Percentiles rank a stretch among this genome's conserved stretches.
phyloP scores from a whole-genome alignment of 2,113 vertebrate genomes.

The Arizona elegans region DNA sequence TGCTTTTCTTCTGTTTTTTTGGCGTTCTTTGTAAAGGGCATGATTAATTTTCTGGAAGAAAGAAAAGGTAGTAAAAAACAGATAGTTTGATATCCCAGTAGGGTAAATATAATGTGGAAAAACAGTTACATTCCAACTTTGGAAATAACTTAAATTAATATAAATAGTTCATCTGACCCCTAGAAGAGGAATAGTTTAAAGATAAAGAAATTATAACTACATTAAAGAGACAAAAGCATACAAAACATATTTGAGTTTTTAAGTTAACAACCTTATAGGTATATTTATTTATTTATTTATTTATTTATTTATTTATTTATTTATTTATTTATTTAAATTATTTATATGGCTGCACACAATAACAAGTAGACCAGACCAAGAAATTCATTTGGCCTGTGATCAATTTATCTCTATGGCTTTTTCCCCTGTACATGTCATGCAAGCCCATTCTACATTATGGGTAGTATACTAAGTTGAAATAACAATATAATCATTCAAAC shows the following conservation, averaged over 20 bases:
- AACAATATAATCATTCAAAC: not conserved
- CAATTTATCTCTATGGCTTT: not conserved
- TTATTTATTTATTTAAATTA: not conserved
- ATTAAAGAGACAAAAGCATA: not conserved
- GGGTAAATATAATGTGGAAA: not conserved
- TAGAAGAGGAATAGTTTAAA: not conserved
- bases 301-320: not conserved
- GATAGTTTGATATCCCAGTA: not conserved
- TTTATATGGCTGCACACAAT: not conserved
- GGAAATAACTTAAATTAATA: not conserved
- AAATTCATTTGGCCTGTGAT: not conserved
- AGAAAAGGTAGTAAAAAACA: not conserved
- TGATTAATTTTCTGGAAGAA: conserved; percentile 38
- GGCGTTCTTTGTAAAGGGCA: conserved; percentile 43
- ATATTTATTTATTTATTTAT: not conserved
- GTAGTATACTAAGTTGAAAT: not conserved
- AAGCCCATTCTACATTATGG: not conserved
- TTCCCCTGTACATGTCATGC: not conserved
- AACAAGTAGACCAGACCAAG: not conserved
- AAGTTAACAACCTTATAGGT: too few species aligned
- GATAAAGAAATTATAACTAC: not conserved
- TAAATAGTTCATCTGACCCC: not conserved
- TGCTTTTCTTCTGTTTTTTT: conserved; percentile 45
- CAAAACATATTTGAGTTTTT: not conserved
- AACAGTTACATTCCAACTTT: conserved; percentile 3